phyloP scores from a whole-genome alignment of 2,797 vertebrate genomes.

The Danio albolineatus region DNA sequence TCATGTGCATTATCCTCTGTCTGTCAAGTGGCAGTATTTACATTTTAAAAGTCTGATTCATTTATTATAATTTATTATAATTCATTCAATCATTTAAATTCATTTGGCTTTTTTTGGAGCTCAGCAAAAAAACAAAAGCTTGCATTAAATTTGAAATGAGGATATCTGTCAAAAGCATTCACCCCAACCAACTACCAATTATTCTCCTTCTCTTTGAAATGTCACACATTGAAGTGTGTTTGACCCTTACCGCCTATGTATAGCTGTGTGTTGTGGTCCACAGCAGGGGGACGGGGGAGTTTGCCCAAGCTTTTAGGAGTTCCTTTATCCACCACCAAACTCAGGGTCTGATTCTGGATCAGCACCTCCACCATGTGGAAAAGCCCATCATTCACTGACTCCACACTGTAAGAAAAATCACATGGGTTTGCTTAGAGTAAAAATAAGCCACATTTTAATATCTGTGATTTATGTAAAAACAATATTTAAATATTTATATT shows the following conservation, averaged over 20 bases:
- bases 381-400: slow-evolving; percentile 94
- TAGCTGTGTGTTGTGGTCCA: slow-evolving; percentile 90
- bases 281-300: slow-evolving; percentile 87
- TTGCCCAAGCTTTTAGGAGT: slow-evolving; percentile 94
- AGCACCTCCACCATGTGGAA: slow-evolving; percentile 94
- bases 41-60: too few species aligned
- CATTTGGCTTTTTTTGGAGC: too few species aligned
- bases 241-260: slow-evolving; percentile 91
- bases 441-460: not conserved
- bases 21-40: too few species aligned
- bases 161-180: too few species aligned
- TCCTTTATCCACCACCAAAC: slow-evolving; percentile 95
- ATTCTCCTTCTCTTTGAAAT: too few species aligned
- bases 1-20: too few species aligned
- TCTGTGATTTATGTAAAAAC: not conserved
- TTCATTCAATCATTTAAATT: too few species aligned
- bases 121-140: too few species aligned
- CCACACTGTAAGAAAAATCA: slow-evolving; percentile 81
- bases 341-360: slow-evolving; percentile 94
- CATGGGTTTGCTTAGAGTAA: too few species aligned
- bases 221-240: slow-evolving; percentile 7
- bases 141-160: too few species aligned
- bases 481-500: not conserved
- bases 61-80: too few species aligned
- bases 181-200: too few species aligned